Percentiles rank a stretch among this genome's conserved stretches.
These are phyloP conservation scores for Drosophila sordidapex DNA, from an alignment of 2,888 invertebrate genomes.

Conservation along the genomic window DNA sequence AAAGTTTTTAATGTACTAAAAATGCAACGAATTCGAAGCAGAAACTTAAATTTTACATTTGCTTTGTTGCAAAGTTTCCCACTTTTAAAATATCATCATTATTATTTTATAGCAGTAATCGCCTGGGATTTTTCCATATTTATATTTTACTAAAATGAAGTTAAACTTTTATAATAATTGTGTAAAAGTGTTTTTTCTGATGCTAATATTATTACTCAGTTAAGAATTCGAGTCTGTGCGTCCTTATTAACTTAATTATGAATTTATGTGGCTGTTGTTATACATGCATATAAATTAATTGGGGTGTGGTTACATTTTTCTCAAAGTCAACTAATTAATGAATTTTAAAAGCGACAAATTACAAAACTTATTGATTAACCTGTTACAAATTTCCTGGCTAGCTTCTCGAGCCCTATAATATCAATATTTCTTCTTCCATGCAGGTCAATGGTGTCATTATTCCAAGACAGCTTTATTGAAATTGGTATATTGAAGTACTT, in stretches of 20 bases:
- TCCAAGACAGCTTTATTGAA: not conserved
- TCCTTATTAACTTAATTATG: not conserved
- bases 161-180: not conserved
- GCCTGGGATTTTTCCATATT: not conserved
- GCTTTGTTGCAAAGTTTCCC: not conserved
- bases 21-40: not conserved
- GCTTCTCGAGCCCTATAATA: not conserved
- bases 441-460: not conserved
- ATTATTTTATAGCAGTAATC: not conserved
- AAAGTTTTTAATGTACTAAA: not conserved
- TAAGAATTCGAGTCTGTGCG: not conserved
- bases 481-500: not conserved
- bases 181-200: not conserved
- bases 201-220: not conserved
- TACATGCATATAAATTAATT: not conserved
- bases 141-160: not conserved
- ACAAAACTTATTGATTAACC: not conserved
- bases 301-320: not conserved
- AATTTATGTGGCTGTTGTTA: not conserved
- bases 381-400: not conserved
- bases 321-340: not conserved
- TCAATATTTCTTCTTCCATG: not conserved
- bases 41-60: not conserved
- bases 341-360: rapidly evolving
- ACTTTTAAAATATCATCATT: not conserved